A percentile compares a stretch with the other conserved stretches of the same genome.
Conservation (phyloP, 1,140 invertebrate species). For the Cydia splendana region DNA sequence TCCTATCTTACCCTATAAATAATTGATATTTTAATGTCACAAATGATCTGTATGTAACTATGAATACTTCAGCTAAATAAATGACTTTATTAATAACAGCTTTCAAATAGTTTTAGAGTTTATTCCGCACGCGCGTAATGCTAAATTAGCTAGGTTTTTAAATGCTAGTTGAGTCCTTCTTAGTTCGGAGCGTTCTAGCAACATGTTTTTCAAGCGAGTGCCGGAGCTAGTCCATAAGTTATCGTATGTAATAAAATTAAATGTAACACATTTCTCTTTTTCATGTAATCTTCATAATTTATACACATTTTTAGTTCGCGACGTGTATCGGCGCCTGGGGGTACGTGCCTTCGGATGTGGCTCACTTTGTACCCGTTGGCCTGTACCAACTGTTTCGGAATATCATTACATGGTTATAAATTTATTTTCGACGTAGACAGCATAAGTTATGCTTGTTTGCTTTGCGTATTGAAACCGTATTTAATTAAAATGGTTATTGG, state of each 20-base stretch:
- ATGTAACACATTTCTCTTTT: slow-evolving; percentile 80
- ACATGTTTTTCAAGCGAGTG: slow-evolving; percentile 75
- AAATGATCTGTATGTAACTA: slow-evolving; percentile 79
- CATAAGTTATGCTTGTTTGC: slow-evolving; percentile 33
- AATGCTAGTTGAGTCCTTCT: slow-evolving; percentile 36
- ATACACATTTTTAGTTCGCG: slow-evolving; percentile 76
- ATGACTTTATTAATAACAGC: slow-evolving; percentile 39
- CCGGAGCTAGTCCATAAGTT: slow-evolving; percentile 76
- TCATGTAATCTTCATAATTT: slow-evolving; percentile 79
- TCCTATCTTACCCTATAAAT: slow-evolving; percentile 77
- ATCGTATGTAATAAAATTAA: slow-evolving; percentile 80
- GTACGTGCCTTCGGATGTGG: slow-evolving; percentile 39
- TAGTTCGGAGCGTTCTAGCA: slow-evolving; percentile 39
- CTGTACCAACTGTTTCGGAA: slow-evolving; percentile 19
- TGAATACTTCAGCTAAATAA: slow-evolving; percentile 48
- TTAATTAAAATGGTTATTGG: slow-evolving; percentile 24
- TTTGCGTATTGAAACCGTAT: slow-evolving; percentile 32
- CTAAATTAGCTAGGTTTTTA: slow-evolving; percentile 34
- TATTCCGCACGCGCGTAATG: slow-evolving; percentile 30
- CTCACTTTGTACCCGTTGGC: slow-evolving; percentile 39
- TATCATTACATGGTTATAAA: slow-evolving; percentile 34
- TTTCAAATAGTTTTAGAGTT: background rate
- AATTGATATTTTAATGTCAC: slow-evolving; percentile 80
- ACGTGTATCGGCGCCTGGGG: slow-evolving; percentile 64
- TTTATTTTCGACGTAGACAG: slow-evolving; percentile 24